These are phyloP conservation scores for Chromobotia macracanthus DNA, from an alignment of 2,797 vertebrate genomes.

Conservation along the genomic window DNA sequence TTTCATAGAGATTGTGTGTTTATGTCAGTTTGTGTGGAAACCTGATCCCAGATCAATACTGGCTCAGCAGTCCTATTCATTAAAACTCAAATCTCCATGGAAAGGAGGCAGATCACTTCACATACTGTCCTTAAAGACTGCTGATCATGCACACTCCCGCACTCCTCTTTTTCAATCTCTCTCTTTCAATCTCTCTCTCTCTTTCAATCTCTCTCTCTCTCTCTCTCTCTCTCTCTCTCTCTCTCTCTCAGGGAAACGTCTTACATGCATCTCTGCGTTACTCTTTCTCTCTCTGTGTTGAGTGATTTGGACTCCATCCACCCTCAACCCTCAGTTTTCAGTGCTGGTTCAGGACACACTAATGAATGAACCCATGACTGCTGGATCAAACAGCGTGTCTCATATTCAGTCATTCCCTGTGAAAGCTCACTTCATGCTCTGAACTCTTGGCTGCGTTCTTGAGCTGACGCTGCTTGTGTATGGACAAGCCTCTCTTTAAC, in stretches of 20 bases:
- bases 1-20: neutral
- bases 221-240: neutral
- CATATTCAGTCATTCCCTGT: constrained; percentile 46
- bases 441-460: constrained; percentile 38
- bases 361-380: constrained; percentile 55
- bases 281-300: neutral
- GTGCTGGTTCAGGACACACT: constrained; percentile 44
- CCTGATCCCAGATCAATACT: constrained; percentile 33
- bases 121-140: constrained; percentile 60
- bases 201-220: neutral
- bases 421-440: constrained; percentile 50
- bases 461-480: constrained; percentile 19
- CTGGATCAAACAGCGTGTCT: constrained; percentile 45
- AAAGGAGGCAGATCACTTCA: constrained; percentile 54
- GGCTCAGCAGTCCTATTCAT: constrained; percentile 48
- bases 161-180: constrained; percentile 18
- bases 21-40: constrained; percentile 30
- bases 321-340: constrained; percentile 42
- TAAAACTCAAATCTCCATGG: constrained; percentile 47
- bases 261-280: no score
- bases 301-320: constrained; percentile 55
- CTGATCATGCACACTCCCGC: constrained; percentile 57
- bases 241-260: constrained; percentile 33
- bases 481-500: constrained; percentile 32
- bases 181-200: constrained; percentile 28